Percentiles rank a stretch among this genome's conserved stretches.
These are phyloP conservation scores for Amblyornis subalaris DNA, from an alignment of 2,113 vertebrate species.

Conservation along the genomic window DNA sequence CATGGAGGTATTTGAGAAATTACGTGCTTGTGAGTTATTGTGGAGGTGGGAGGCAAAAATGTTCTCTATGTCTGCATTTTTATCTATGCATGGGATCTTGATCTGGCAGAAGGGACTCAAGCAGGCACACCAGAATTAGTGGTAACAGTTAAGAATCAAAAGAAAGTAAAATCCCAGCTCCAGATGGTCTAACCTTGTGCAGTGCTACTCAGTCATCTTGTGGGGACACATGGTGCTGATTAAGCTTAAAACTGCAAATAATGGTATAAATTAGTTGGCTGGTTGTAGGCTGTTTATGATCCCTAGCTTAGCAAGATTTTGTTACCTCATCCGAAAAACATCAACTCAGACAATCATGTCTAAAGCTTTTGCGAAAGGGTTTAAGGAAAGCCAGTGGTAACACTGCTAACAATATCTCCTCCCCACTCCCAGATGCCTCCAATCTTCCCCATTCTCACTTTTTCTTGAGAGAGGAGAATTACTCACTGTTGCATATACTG, in stretches of 20 bases:
- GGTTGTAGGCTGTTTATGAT: slow-evolving; percentile 40
- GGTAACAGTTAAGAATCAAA: slow-evolving; percentile 18
- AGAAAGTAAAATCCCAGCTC: neutral
- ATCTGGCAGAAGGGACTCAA: slow-evolving; percentile 14
- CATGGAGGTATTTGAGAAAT: neutral
- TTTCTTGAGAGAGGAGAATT: neutral
- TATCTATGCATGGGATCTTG: neutral
- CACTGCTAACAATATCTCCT: neutral
- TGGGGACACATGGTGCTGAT: slow-evolving; percentile 46
- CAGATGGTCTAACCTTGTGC: slow-evolving; percentile 38
- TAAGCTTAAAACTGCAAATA: slow-evolving; percentile 36
- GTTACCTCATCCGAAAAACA: slow-evolving; percentile 39
- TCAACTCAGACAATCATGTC: neutral
- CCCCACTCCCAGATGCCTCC: neutral
- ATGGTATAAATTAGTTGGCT: slow-evolving; percentile 29
- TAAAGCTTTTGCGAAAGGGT: neutral
- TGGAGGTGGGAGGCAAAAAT: neutral
- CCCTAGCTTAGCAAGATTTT: slow-evolving; percentile 9
- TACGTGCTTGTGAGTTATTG: neutral
- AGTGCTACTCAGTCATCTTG: neutral
- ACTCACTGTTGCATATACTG: neutral
- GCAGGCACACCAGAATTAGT: neutral
- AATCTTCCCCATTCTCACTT: neutral
- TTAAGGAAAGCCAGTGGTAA: neutral
- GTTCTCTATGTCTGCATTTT: neutral